Percentiles rank a stretch among this genome's conserved stretches.
Conservation (phyloP, 2,888 invertebrate species). For the Rhamnusium bicolor region DNA sequence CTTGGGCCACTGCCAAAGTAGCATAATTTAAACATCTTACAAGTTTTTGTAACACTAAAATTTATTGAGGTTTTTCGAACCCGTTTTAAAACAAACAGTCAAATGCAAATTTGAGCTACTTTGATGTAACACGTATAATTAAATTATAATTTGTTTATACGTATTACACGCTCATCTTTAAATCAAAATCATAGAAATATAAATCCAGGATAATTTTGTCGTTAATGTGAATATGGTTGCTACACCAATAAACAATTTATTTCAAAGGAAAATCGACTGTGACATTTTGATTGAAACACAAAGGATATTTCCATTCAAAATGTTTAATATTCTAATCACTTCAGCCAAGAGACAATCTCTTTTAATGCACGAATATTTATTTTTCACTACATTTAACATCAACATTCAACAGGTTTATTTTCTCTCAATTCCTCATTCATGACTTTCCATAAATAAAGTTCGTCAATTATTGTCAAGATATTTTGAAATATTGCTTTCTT, state of each 20-base stretch:
- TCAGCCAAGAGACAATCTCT: neutral
- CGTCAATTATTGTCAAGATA: too few relatives aligned
- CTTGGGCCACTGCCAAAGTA: slow-evolving; percentile 50
- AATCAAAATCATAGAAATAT: neutral
- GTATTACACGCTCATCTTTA: neutral
- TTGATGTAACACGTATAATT: slow-evolving; percentile 8
- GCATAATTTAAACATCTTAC: slow-evolving; percentile 46
- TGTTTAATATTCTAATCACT: neutral
- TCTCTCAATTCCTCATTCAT: neutral
- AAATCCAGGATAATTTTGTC: neutral
- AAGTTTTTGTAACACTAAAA: slow-evolving; percentile 41
- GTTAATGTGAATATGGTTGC: neutral
- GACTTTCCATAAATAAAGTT: too few relatives aligned
- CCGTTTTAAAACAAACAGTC: slow-evolving; percentile 25
- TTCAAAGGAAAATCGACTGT: neutral
- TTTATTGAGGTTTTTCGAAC: slow-evolving; percentile 46
- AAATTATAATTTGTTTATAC: neutral
- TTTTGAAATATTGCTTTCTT: too few relatives aligned
- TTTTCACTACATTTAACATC: neutral
- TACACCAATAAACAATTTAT: neutral
- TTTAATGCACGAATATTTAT: neutral
- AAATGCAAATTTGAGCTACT: neutral
- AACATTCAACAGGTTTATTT: neutral
- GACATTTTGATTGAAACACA: neutral
- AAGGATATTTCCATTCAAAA: neutral